phyloP scores from a whole-genome alignment of 2,888 invertebrate genomes.

The Drosophila pseudotakahashii region DNA sequence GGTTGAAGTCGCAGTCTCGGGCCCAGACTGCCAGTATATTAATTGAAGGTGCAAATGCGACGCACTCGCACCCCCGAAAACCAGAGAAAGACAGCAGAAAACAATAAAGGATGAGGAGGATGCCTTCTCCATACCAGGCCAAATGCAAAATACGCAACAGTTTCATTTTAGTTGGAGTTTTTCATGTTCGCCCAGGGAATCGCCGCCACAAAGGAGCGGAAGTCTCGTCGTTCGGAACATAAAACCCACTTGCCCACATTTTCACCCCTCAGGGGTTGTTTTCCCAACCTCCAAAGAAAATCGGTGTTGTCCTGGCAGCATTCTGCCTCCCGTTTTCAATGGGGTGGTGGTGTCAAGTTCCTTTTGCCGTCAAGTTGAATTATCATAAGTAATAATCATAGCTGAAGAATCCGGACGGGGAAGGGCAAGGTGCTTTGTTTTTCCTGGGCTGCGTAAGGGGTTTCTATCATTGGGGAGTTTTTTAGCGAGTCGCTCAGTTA shows the following conservation, averaged over 20 bases:
- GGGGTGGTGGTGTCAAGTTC: slow-evolving; percentile 62
- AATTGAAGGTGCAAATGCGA: slow-evolving; percentile 80
- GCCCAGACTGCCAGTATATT: slow-evolving; percentile 51
- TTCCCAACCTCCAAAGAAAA: slow-evolving; percentile 2
- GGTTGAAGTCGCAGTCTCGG: slow-evolving; percentile 31
- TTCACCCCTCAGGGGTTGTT: slow-evolving; percentile 60
- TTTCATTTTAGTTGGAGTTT: slow-evolving; percentile 52
- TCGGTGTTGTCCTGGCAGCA: slow-evolving; percentile 45
- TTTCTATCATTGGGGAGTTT: slow-evolving; percentile 66
- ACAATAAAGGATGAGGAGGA: slow-evolving; percentile 62
- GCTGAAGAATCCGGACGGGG: slow-evolving; percentile 46
- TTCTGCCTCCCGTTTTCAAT: slow-evolving; percentile 10
- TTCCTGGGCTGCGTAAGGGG: slow-evolving; percentile 10
- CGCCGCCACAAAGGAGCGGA: slow-evolving; percentile 22
- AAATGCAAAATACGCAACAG: slow-evolving; percentile 78
- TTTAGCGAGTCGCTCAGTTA: slow-evolving; percentile 62
- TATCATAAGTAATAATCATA: slow-evolving; percentile 79
- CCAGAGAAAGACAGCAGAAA: slow-evolving; percentile 65
- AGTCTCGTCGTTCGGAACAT: slow-evolving; percentile 50
- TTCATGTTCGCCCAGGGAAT: slow-evolving; percentile 74
- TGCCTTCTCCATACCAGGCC: slow-evolving; percentile 39
- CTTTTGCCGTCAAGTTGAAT: slow-evolving; percentile 71
- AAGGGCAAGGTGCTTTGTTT: slow-evolving; percentile 56
- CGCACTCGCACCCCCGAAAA: slow-evolving; percentile 71
- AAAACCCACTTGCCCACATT: slow-evolving; percentile 54